Base-by-base conservation (phyloP, 2,797 vertebrate genomes). In the Sphenopsis melanotis region DNA sequence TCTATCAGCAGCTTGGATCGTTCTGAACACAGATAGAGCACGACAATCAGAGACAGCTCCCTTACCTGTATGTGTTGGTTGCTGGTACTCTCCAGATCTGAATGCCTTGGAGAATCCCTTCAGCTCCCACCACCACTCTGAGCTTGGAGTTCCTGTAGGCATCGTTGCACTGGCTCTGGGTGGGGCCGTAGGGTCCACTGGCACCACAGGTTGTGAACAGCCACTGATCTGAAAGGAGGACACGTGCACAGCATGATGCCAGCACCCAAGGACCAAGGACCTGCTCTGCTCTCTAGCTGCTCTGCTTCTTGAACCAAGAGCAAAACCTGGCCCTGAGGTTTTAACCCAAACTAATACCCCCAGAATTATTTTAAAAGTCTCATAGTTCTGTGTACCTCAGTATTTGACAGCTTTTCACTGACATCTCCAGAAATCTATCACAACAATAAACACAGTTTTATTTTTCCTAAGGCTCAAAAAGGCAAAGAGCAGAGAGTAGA, bases 11-110 rank as follows among this genome's bases (percentile, higher is more conserved):
- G 41, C 41, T 27, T 41, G 22, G 32, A 13, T 5, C 26, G 5
- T 50, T 80, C 75, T 6, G 13, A 42, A 34, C 3, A 5, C 49
- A 64, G 50, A n/a, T 6, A 3, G 1, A 42, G 1, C 16, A 22
- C 0, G 2, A 83, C 39, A 66, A 10, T 10, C 15, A 47, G 29
- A 94, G 39, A 17, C 0, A 4, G 30, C 20, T 71, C 70, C 72
- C 93, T 86, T 96, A 99, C 99, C 99, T 99, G 98, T 99, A 99
- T 15, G 98, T 98, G 97, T 98, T 98, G 12, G 98, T 99, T 97
- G 99, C 99, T n/a, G 98, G 99, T 64, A 99, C 98, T 91, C 96
- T 98, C 99, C 99, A 99, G 96, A 98, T 98, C 94, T 99, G 99
- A 93, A 99, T 96, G 78, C 99, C 99, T 95, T 98, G 98, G 96